Percentiles rank a stretch among this genome's conserved stretches.
Conservation (phyloP, 2,888 invertebrate species). For the Melanophora roralis region DNA sequence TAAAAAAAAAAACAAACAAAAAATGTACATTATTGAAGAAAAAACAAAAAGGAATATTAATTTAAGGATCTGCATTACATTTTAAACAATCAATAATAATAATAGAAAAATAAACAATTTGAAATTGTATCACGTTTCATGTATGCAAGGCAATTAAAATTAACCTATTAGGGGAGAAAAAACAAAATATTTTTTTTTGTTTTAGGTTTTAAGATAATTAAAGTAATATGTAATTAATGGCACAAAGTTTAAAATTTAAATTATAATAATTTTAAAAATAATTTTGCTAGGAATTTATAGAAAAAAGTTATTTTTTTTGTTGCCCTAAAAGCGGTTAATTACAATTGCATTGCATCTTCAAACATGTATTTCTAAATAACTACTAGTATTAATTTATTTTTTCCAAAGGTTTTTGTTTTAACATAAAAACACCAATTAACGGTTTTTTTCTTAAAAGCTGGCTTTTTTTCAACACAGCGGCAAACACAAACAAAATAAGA, state of each 20-base stretch:
- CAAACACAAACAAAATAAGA: background rate
- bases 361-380: background rate
- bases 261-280: no score
- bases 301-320: background rate
- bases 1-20: constrained; percentile 38
- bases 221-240: no score
- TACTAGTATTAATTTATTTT: constrained; percentile 9
- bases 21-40: constrained; percentile 52
- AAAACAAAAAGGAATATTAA: constrained; percentile 35
- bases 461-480: constrained; percentile 5
- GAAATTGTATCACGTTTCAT: constrained; percentile 31
- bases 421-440: background rate
- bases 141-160: constrained; percentile 37
- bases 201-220: background rate
- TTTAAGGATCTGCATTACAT: constrained; percentile 59
- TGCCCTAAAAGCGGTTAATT: constrained; percentile 15
- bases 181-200: background rate
- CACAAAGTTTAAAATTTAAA: no score
- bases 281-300: no score
- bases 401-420: constrained; percentile 16
- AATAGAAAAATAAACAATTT: constrained; percentile 40
- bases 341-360: constrained; percentile 27
- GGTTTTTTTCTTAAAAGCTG: constrained; percentile 2
- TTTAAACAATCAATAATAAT: constrained; percentile 51
- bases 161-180: background rate